phyloP scores from a whole-genome alignment of 2,113 vertebrate genomes.

The western clawed frog (Xenopus tropicalis) region DNA sequence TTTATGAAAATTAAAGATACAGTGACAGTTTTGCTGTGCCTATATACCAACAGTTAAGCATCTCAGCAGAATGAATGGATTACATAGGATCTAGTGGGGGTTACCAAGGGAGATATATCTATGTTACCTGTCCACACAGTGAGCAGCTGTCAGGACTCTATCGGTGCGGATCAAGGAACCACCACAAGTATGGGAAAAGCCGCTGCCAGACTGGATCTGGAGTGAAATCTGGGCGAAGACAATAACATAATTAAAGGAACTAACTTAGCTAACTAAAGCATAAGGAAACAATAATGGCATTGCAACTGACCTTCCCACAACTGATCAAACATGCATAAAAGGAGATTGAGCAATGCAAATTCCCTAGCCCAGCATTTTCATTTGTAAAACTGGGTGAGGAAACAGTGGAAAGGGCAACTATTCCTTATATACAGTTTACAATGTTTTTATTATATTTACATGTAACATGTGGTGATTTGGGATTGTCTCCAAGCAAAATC shows the following conservation, averaged over 20 bases:
- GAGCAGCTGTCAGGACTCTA: constrained; percentile 67
- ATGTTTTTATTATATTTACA: too few species aligned
- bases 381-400: too few species aligned
- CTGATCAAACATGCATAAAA: too few species aligned
- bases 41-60: background rate
- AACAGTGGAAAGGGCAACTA: too few species aligned
- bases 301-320: background rate
- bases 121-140: constrained; percentile 61
- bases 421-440: background rate
- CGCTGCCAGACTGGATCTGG: constrained; percentile 16
- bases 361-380: background rate
- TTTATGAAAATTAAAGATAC: too few species aligned
- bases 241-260: background rate
- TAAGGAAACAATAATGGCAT: background rate
- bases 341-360: too few species aligned
- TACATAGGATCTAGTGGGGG: too few species aligned
- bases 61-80: too few species aligned
- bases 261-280: too few species aligned
- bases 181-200: constrained; percentile 59
- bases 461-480: too few species aligned
- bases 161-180: constrained; percentile 56
- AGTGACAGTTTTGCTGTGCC: background rate
- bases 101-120: too few species aligned
- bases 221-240: constrained; percentile 56
- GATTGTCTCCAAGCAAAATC: too few species aligned